A percentile compares a stretch with the other conserved stretches of the same genome.
Conservation (phyloP, 2,113 vertebrate species). For the Leuciscus idus region DNA sequence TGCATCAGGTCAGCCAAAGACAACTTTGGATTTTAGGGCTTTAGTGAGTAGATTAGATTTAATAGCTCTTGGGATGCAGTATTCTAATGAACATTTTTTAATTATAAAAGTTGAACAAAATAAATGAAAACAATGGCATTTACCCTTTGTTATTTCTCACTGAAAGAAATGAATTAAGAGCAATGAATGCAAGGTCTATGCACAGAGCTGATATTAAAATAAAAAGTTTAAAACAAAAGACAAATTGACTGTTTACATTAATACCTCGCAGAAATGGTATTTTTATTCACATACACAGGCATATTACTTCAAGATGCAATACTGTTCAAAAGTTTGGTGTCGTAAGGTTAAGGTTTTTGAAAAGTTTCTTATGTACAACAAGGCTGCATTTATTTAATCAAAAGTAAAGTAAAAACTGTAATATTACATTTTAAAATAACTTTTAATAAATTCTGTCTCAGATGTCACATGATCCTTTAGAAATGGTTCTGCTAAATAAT, state of each 20-base stretch:
- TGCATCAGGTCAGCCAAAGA: neutral
- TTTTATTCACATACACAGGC: neutral
- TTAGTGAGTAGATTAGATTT: neutral
- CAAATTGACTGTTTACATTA: neutral
- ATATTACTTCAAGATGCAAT: neutral
- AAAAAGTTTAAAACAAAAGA: neutral
- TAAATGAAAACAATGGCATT: neutral
- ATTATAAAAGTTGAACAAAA: slow-evolving; percentile 2
- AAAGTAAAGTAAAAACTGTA: neutral
- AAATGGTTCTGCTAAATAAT: neutral
- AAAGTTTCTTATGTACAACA: neutral
- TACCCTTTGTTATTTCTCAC: neutral
- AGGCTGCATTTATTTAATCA: neutral
- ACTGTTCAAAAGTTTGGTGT: neutral
- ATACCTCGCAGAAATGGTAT: neutral
- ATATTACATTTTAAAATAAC: neutral
- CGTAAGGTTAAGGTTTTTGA: neutral
- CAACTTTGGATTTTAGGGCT: neutral
- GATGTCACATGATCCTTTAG: neutral
- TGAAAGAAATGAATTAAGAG: neutral
- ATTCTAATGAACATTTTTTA: neutral
- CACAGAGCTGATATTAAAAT: neutral
- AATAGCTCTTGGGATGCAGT: neutral
- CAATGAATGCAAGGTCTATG: neutral
- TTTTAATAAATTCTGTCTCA: too few species aligned